Base-by-base conservation (phyloP, 2,797 vertebrate species). In the Acanthiza pusilla region DNA sequence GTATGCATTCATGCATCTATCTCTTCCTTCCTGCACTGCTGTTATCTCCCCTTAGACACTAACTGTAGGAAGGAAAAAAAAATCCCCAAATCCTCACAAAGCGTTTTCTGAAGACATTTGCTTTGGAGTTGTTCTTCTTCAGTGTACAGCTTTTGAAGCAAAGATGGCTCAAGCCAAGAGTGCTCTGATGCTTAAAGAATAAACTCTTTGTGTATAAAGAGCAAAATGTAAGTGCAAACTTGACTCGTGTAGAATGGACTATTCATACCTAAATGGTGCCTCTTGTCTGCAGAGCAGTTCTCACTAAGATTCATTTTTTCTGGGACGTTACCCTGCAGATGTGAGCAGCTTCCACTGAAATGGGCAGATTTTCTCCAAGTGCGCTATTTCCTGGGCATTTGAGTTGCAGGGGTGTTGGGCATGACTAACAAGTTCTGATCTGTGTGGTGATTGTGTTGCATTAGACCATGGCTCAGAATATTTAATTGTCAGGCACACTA, bases 131-230 rank as follows among this genome's bases (percentile, higher is more conserved):
- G 60, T 94, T 94, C 53, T 94, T 93, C 81, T 85, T 89, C 88
- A 90, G 89, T 54, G 74, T 91, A 36, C 75, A 72, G 91, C 96
- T 94, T 94, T 94, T 96, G 93, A 96, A 88, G 89, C 74, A 93
- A 91, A 94, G 91, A 85, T 91, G 65, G 71, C 83, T 87, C 86
- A 89, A 86, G 91, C 95, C 93, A 97, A 95, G 94, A 74, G 80
- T 55, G 72, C 74, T 90, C 92, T 93, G 83, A 92, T 90, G 88
- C 93, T 89, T 96, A 94, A 87, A 96, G 94, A 96, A 97, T 94
- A 94, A 90, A 86, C 65, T 79, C 89, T 86, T 96, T 96, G 94
- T 97, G 63, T 79, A 62, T 82, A 91, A 95, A 94, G 91, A 97
- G 94, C 88, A 94, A 94, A 90, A 94, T 93, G 53, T 94, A 94